phyloP scores from a whole-genome alignment of 2,797 vertebrate species.

The Psittacula echo region DNA sequence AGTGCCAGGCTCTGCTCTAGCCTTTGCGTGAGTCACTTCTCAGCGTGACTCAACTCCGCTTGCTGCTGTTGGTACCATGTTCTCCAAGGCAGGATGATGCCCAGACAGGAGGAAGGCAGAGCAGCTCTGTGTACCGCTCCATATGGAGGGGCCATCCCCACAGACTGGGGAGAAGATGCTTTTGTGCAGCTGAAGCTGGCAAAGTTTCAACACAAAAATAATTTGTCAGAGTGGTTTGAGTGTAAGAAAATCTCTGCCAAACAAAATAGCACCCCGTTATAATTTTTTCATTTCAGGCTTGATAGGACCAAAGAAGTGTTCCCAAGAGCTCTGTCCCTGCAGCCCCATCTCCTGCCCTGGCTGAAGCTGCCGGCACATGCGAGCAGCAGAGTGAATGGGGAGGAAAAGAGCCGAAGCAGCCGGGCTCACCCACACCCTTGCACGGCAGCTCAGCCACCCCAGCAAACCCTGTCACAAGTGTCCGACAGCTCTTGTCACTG shows the following conservation, averaged over 20 bases:
- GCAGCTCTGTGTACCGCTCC: not conserved
- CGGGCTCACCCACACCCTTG: accelerated
- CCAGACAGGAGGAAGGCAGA: not conserved
- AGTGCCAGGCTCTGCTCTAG: not conserved
- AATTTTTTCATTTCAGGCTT: not conserved
- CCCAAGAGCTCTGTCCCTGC: not conserved
- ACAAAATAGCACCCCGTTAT: not conserved
- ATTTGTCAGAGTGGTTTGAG: not conserved
- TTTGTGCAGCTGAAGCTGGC: not conserved
- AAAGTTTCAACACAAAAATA: not conserved
- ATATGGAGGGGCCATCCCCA: accelerated
- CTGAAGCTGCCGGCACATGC: not conserved
- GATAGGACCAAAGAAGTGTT: not conserved
- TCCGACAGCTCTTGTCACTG: accelerated
- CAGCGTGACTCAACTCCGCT: not conserved
- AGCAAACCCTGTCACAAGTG: accelerated
- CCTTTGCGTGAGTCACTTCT: not conserved
- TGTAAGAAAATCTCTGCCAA: not conserved
- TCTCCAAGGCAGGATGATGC: not conserved
- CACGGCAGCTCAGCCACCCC: not conserved
- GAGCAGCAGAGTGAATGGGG: not conserved
- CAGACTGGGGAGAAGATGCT: not conserved
- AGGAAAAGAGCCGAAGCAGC: not conserved
- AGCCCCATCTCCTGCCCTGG: not conserved
- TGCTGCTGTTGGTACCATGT: not conserved